Evolutionary conservation across 2,888 invertebrate species (phyloP).

Genomic region (Nomada hirtipes): DNA sequence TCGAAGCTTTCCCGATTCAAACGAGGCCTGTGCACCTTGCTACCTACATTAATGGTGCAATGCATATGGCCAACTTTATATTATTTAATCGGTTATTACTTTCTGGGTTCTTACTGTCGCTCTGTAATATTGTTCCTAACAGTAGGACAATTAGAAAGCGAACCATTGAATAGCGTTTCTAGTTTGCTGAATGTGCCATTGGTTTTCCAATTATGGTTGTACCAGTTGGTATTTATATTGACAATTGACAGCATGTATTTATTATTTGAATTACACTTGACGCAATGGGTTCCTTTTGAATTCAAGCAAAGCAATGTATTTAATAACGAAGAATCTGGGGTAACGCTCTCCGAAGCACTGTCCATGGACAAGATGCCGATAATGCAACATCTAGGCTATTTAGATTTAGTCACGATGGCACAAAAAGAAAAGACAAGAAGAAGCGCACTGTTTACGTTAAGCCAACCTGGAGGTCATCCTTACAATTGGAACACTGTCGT

Average conservation of each 20-base stretch:
- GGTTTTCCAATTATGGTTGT: constrained; percentile 89
- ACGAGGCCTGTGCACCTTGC: constrained; percentile 85
- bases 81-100: constrained; percentile 87
- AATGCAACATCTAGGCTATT: constrained; percentile 90
- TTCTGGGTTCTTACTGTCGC: constrained; percentile 87
- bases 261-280: constrained; percentile 89
- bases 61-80: constrained; percentile 88
- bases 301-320: constrained; percentile 84
- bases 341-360: constrained; percentile 88
- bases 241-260: constrained; percentile 90
- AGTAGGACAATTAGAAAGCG: constrained; percentile 85
- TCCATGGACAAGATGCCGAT: constrained; percentile 87
- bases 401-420: constrained; percentile 89
- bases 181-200: constrained; percentile 85
- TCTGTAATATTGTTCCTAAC: constrained; percentile 85
- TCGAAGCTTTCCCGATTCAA: constrained; percentile 89
- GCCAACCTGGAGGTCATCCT: constrained; percentile 94
- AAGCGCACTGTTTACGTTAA: constrained; percentile 89
- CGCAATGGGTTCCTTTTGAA: constrained; percentile 89
- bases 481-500: constrained; percentile 93
- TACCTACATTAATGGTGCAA: constrained; percentile 87
- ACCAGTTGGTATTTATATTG: constrained; percentile 89
- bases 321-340: constrained; percentile 70
- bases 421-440: constrained; percentile 88
- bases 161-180: constrained; percentile 85